These are phyloP conservation scores for Triplophysa rosa DNA, from an alignment of 2,113 vertebrate species.

Conservation along the genomic window DNA sequence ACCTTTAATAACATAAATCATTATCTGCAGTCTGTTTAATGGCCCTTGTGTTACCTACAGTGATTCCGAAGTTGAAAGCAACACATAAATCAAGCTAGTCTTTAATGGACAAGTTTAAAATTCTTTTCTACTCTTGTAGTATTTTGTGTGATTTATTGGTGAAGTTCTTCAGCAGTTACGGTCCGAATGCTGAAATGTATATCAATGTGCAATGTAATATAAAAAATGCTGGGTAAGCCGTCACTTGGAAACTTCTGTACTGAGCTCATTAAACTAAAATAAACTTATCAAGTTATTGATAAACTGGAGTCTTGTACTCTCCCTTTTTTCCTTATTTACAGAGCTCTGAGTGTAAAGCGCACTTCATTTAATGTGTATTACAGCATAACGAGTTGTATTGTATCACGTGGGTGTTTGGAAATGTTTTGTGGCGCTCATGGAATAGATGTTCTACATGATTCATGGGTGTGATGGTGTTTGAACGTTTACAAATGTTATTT, in stretches of 20 bases:
- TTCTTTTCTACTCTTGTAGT: background rate
- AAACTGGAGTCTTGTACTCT: background rate
- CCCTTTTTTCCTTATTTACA: background rate
- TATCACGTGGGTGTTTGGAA: background rate
- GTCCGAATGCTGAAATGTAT: background rate
- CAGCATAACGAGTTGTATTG: background rate
- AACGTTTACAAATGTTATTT: constrained; percentile 21
- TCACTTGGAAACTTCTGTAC: background rate
- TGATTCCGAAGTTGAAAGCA: constrained; percentile 50
- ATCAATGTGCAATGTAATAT: background rate
- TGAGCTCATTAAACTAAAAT: constrained; percentile 2
- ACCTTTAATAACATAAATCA: constrained; percentile 50
- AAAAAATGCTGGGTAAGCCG: background rate
- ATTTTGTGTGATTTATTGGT: background rate
- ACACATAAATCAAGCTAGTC: constrained; percentile 46
- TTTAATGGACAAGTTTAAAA: constrained; percentile 33
- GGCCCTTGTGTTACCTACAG: constrained; percentile 29
- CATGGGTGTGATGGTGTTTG: background rate
- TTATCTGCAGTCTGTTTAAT: constrained; percentile 48
- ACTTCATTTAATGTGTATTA: background rate
- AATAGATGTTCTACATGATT: background rate
- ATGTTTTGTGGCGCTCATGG: background rate
- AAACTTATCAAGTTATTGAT: constrained; percentile 3
- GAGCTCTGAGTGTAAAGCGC: background rate
- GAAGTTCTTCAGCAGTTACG: background rate